These are phyloP conservation scores for Thalassophryne amazonica DNA, from an alignment of 2,797 vertebrate genomes.

Conservation along the genomic window DNA sequence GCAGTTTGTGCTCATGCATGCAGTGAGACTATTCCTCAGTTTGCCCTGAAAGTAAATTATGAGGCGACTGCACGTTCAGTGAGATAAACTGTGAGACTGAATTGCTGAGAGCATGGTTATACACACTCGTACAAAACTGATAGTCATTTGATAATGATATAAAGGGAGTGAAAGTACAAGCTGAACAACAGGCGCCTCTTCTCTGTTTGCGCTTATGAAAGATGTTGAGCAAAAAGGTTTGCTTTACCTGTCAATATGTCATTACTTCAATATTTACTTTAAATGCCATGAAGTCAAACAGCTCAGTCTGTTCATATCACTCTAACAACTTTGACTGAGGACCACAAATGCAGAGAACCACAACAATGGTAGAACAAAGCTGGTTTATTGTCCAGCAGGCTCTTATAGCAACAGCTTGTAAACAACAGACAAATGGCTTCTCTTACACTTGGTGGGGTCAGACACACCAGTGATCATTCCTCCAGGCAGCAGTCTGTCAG, in stretches of 20 bases:
- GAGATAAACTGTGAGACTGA: conserved; percentile 11
- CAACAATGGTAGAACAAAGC: too few relatives aligned
- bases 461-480: too few relatives aligned
- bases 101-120: not conserved
- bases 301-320: conserved; percentile 25
- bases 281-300: conserved; percentile 55
- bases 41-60: conserved; percentile 19
- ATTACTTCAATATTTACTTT: conserved; percentile 42
- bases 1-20: conserved; percentile 7
- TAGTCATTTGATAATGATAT: conserved; percentile 26
- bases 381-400: too few relatives aligned
- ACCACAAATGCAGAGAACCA: too few relatives aligned
- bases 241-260: conserved; percentile 21
- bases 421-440: too few relatives aligned
- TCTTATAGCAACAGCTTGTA: too few relatives aligned
- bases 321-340: too few relatives aligned
- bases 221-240: conserved; percentile 24
- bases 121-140: conserved; percentile 5
- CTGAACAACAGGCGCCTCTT: conserved; percentile 23
- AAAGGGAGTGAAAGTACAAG: conserved; percentile 15
- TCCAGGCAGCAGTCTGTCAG: too few relatives aligned
- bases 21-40: conserved; percentile 1
- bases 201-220: conserved; percentile 32
- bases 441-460: too few relatives aligned
- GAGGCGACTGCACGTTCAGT: not conserved